These are phyloP conservation scores for Aphidoletes aphidimyza DNA, from an alignment of 2,888 invertebrate species.

Conservation along the genomic window DNA sequence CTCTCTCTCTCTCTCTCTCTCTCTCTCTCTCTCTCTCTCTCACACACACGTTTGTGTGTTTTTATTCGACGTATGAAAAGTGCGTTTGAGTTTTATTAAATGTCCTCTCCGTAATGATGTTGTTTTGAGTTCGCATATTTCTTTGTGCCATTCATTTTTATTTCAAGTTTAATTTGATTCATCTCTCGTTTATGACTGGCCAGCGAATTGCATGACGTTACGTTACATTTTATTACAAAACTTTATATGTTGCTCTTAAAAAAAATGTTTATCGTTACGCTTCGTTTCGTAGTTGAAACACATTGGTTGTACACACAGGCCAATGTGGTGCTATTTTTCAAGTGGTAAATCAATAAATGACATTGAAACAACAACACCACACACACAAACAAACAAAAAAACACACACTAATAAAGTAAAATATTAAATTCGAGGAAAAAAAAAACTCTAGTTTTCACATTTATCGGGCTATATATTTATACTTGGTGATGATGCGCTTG, in stretches of 20 bases:
- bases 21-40: background rate
- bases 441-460: background rate
- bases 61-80: background rate
- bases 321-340: background rate
- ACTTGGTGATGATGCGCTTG: background rate
- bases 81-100: slow-evolving; percentile 17
- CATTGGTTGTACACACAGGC: background rate
- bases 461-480: background rate
- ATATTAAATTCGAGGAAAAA: too few species aligned
- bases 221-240: slow-evolving; percentile 28
- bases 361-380: background rate
- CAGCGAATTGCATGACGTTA: slow-evolving; percentile 36
- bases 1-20: background rate
- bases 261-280: background rate
- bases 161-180: slow-evolving; percentile 38
- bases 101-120: background rate
- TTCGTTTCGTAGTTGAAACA: background rate
- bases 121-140: background rate
- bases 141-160: slow-evolving; percentile 41
- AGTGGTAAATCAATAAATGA: background rate
- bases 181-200: slow-evolving; percentile 35
- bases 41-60: background rate
- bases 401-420: slow-evolving; percentile 37
- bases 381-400: too few species aligned
- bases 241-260: background rate